Evolutionary conservation across 2,888 invertebrate genomes (phyloP).

Genomic region (Diloba caeruleocephala): DNA sequence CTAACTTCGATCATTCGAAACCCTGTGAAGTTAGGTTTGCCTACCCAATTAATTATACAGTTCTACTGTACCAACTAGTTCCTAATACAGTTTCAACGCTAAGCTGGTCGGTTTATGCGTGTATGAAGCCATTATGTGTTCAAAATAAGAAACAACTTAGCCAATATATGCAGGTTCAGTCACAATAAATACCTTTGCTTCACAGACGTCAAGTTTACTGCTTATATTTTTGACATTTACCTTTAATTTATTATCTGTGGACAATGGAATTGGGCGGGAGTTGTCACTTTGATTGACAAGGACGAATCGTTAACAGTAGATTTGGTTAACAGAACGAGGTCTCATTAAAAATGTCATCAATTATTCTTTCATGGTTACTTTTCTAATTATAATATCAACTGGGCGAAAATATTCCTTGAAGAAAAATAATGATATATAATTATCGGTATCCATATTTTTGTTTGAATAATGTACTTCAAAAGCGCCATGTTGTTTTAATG

Average conservation of each 20-base stretch:
- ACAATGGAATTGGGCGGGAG: conserved; percentile 44
- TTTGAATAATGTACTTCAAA: too few species aligned
- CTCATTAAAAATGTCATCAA: conserved; percentile 51
- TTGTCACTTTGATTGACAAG: conserved; percentile 49
- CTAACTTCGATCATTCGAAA: conserved; percentile 33
- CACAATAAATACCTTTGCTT: conserved; percentile 18
- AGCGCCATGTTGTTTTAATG: too few species aligned
- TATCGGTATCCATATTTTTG: too few species aligned
- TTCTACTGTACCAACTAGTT: conserved; percentile 24
- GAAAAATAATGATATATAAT: too few species aligned
- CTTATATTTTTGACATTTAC: conserved; percentile 36
- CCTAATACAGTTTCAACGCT: conserved; percentile 18
- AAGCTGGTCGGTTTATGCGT: conserved; percentile 10
- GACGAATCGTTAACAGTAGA: conserved; percentile 35
- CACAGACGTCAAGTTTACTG: conserved; percentile 24
- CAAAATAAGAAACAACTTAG: too few species aligned
- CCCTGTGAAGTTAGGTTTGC: conserved; percentile 23
- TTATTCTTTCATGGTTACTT: conserved; percentile 39
- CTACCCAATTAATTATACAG: conserved; percentile 36
- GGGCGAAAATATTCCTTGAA: not conserved
- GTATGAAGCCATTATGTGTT: too few species aligned
- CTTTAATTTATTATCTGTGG: conserved; percentile 51
- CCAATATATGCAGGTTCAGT: conserved; percentile 3
- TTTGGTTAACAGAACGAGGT: conserved; percentile 38
- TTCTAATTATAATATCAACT: conserved; percentile 24